These are phyloP conservation scores for Luperina nickerlii DNA, from an alignment of 2,888 invertebrate genomes.

Conservation along the genomic window DNA sequence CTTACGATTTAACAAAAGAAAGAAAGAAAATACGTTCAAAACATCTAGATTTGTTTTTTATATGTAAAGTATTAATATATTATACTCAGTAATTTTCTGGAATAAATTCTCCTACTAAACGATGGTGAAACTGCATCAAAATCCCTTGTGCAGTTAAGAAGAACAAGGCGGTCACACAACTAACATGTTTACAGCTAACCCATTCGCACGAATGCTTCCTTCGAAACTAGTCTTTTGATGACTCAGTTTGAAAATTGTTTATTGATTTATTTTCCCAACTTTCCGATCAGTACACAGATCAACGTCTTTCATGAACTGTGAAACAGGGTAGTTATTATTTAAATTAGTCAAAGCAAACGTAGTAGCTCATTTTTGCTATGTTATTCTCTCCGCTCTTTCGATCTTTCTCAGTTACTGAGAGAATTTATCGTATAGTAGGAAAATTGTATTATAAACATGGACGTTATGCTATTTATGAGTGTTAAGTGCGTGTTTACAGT, in stretches of 20 bases:
- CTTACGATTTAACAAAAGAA: background rate
- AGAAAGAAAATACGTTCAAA: background rate
- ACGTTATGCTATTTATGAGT: conserved; percentile 26
- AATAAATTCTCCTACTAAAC: no score
- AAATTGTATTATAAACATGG: conserved; percentile 32
- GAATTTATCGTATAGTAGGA: background rate
- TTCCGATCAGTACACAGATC: background rate
- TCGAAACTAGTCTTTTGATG: background rate
- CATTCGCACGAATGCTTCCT: background rate
- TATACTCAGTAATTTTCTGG: no score
- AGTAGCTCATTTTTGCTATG: background rate
- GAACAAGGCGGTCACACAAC: no score
- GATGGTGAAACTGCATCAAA: no score
- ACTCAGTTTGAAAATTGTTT: background rate
- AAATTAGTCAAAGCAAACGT: background rate
- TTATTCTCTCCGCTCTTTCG: background rate
- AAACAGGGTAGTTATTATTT: background rate
- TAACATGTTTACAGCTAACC: no score
- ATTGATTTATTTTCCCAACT: background rate
- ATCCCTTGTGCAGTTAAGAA: no score
- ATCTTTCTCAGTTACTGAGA: background rate
- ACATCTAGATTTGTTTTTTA: background rate
- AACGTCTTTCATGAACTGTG: background rate
- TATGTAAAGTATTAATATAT: background rate
- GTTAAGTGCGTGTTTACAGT: conserved; percentile 42